These are phyloP conservation scores for Brachycybe producta DNA, from an alignment of 2,888 invertebrate genomes.

Conservation along the genomic window DNA sequence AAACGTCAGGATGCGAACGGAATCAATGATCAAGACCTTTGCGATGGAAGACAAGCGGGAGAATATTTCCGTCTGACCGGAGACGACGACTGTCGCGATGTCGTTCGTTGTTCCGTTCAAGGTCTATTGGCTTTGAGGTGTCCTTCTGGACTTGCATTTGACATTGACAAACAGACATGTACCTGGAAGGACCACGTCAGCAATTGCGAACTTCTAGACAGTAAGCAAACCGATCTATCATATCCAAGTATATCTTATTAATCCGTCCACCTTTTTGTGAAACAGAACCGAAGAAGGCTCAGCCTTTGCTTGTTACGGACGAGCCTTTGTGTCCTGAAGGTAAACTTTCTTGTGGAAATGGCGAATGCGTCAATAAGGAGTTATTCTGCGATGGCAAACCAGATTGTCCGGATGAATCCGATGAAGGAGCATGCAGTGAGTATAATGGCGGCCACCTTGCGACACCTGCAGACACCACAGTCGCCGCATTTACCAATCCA, in stretches of 20 bases:
- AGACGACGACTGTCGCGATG: slow-evolving; percentile 84
- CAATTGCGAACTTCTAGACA: slow-evolving; percentile 79
- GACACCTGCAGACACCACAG: neutral
- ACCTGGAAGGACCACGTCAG: slow-evolving; percentile 90
- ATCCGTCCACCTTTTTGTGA: neutral
- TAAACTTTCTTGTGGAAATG: slow-evolving; percentile 26
- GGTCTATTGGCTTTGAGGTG: slow-evolving; percentile 86
- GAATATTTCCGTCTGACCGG: slow-evolving; percentile 87
- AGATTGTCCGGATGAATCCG: slow-evolving; percentile 33
- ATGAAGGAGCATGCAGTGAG: slow-evolving; percentile 83
- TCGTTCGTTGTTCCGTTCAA: slow-evolving; percentile 68
- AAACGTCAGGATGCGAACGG: slow-evolving; percentile 17
- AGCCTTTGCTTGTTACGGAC: slow-evolving; percentile 73
- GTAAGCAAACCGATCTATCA: too few species aligned
- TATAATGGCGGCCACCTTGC: slow-evolving; percentile 25
- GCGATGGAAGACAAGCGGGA: slow-evolving; percentile 87
- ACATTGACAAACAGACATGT: slow-evolving; percentile 88
- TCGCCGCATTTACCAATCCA: neutral
- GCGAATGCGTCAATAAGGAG: slow-evolving; percentile 26
- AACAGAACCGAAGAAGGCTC: slow-evolving; percentile 50
- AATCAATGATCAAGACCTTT: slow-evolving; percentile 58
- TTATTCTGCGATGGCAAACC: slow-evolving; percentile 27
- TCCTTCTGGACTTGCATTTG: slow-evolving; percentile 81
- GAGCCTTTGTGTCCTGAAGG: slow-evolving; percentile 60
- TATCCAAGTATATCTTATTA: neutral